Conservation (phyloP, 2,888 invertebrate genomes). For the Catocala fraxini region DNA sequence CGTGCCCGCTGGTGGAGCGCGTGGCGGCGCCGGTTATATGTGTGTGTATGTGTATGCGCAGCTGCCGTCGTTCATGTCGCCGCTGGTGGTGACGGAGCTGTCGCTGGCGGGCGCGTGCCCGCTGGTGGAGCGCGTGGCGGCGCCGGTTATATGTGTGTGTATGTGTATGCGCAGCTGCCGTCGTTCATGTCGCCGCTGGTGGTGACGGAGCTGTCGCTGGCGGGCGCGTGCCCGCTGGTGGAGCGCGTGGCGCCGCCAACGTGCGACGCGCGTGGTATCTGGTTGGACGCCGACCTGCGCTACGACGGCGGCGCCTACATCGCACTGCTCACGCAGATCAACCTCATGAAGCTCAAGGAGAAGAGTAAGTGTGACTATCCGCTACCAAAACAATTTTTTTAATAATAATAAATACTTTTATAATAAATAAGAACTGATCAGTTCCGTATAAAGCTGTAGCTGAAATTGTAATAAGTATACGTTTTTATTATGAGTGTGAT, state of each 20-base stretch:
- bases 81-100: constrained; percentile 92
- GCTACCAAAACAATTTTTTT: too few species aligned
- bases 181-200: constrained; percentile 95
- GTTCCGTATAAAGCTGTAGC: too few species aligned
- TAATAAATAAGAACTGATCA: too few species aligned
- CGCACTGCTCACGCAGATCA: constrained; percentile 95
- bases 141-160: constrained; percentile 76
- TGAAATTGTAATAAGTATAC: too few species aligned
- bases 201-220: constrained; percentile 92
- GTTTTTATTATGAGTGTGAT: too few species aligned
- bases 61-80: constrained; percentile 96
- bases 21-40: too few species aligned
- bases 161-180: constrained; percentile 87
- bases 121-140: constrained; percentile 87
- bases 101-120: constrained; percentile 91
- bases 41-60: constrained; percentile 53
- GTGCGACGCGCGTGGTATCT: constrained; percentile 94
- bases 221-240: constrained; percentile 90
- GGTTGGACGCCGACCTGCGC: constrained; percentile 94
- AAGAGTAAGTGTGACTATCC: constrained; percentile 65
- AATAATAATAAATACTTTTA: too few species aligned
- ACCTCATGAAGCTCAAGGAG: constrained; percentile 87
- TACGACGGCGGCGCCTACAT: constrained; percentile 94
- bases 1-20: too few species aligned
- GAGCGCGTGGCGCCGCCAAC: constrained; percentile 89